These are phyloP conservation scores for Mimachlamys varia DNA, from an alignment of 2,888 invertebrate genomes.

Conservation along the genomic window DNA sequence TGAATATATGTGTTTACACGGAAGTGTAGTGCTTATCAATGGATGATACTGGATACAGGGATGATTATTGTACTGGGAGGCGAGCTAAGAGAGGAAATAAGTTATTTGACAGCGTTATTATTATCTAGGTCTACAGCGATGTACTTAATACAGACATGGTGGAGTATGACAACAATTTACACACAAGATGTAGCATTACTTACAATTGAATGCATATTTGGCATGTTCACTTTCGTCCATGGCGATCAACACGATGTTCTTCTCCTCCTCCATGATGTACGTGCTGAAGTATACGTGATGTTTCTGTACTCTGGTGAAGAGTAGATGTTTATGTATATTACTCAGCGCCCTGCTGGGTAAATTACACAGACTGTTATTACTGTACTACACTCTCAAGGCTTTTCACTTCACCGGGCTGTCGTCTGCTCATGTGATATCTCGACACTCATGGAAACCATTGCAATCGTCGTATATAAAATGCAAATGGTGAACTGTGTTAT, in stretches of 20 bases:
- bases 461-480: not conserved
- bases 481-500: not conserved
- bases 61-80: too few species aligned
- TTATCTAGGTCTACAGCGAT: too few species aligned
- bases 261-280: not conserved
- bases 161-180: too few species aligned
- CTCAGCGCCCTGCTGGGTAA: not conserved
- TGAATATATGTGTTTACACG: too few species aligned
- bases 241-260: not conserved
- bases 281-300: not conserved
- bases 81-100: too few species aligned
- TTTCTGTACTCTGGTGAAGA: not conserved
- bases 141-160: too few species aligned
- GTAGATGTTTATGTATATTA: not conserved
- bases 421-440: not conserved
- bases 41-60: too few species aligned
- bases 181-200: not conserved
- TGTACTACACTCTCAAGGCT: not conserved
- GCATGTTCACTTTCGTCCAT: conserved; percentile 31
- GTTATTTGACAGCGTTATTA: too few species aligned
- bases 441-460: too few species aligned
- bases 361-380: not conserved
- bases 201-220: not conserved
- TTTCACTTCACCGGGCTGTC: not conserved
- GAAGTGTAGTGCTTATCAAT: too few species aligned